phyloP scores from a whole-genome alignment of 2,113 vertebrate species.

The Vicugna pacos region DNA sequence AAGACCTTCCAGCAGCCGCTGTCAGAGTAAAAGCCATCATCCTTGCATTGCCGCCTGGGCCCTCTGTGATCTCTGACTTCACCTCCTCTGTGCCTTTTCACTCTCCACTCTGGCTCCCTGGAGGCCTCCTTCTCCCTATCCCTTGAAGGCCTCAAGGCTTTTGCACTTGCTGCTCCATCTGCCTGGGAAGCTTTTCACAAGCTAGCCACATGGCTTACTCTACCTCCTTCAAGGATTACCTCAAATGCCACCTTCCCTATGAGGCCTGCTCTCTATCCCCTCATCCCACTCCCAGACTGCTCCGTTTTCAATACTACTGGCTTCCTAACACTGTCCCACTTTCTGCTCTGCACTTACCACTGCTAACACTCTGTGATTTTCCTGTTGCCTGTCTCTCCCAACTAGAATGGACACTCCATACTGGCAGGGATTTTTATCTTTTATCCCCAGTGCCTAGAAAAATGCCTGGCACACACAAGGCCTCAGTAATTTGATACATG shows the following conservation, averaged over 20 bases:
- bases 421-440: background rate
- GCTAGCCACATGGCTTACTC: background rate
- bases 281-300: background rate
- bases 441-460: background rate
- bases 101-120: background rate
- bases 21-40: background rate
- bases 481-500: background rate
- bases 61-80: background rate
- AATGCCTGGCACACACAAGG: background rate
- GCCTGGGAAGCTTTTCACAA: background rate
- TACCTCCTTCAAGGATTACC: background rate
- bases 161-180: background rate
- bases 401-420: background rate
- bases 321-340: background rate
- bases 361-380: conserved; percentile 1
- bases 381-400: background rate
- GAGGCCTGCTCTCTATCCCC: background rate
- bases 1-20: background rate
- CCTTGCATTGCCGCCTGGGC: background rate
- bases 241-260: background rate
- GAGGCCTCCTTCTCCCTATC: background rate
- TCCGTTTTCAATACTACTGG: background rate
- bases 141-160: background rate
- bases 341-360: background rate
- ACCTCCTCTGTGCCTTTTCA: background rate